Conservation (phyloP, 2,888 invertebrate genomes). For the Drosophila rellima region DNA sequence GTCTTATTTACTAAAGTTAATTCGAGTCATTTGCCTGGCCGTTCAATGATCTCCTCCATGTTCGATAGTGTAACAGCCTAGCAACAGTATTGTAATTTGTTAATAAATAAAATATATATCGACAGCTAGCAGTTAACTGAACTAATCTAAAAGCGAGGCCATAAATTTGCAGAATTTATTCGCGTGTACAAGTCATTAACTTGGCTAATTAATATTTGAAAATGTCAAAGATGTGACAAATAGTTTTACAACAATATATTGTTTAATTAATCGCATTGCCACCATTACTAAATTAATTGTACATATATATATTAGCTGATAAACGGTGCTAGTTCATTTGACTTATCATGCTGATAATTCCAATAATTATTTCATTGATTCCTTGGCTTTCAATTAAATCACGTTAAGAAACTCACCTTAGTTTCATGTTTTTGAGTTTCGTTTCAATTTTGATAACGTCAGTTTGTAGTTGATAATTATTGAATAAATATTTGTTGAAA, state of each 20-base stretch:
- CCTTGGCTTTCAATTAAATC: slow-evolving; percentile 13
- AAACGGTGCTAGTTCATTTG: slow-evolving; percentile 18
- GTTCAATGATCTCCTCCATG: slow-evolving; percentile 59
- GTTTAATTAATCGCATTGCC: slow-evolving; percentile 15
- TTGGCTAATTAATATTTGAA: slow-evolving; percentile 8
- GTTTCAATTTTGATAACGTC: slow-evolving; percentile 57
- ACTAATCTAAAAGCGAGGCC: not conserved
- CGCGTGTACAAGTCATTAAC: slow-evolving; percentile 26
- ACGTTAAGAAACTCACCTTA: slow-evolving; percentile 66
- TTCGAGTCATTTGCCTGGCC: slow-evolving; percentile 18
- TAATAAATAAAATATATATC: not conserved
- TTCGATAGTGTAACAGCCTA: slow-evolving; percentile 24
- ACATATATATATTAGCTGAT: slow-evolving; percentile 19
- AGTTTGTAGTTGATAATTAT: slow-evolving; percentile 13
- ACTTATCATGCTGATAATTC: slow-evolving; percentile 59
- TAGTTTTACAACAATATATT: slow-evolving; percentile 3
- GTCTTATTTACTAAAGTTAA: slow-evolving; percentile 47
- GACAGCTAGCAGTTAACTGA: slow-evolving; percentile 13
- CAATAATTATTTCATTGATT: not conserved
- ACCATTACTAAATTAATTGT: slow-evolving; percentile 15
- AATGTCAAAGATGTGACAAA: slow-evolving; percentile 6
- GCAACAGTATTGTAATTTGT: slow-evolving; percentile 39
- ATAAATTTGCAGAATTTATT: slow-evolving; percentile 47
- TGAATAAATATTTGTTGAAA: slow-evolving; percentile 13
- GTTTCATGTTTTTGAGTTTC: slow-evolving; percentile 77